Evolutionary conservation across 2,888 invertebrate species (phyloP), one percentile per base, ranked within the genome.

Genomic region (Drosophila flavopinicola): DNA sequence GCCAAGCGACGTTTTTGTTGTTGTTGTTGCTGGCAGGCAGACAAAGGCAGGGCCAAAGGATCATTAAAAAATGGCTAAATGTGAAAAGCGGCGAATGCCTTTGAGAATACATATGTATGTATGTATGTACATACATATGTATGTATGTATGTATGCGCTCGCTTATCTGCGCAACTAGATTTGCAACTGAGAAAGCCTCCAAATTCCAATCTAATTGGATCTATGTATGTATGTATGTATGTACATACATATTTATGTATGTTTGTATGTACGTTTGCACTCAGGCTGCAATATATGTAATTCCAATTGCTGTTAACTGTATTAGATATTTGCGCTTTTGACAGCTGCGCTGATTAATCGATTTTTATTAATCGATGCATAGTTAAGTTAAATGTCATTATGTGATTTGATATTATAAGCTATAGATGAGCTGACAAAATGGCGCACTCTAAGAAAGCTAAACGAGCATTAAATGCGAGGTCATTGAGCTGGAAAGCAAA

Each of bases 31-130:
- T 45, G 38, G 15, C 42, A 33, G 39, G 38, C 47, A 52, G 41
- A 63, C 56, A 67, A 73, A 73, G 52, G 56, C 67, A 48, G 61
- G 53, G 49, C 71, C 53, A 54, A 56, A 71, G 71, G 69, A 71
- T 74, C 68, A 68, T 68, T 71, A 73, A 70, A 65, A 41, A 66
- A 32, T 48, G 30, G 29, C 29, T 44, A 47, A 37, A 47, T 45
- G 54, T 45, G 23, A 10, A 32, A 10, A 29, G 42, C 20, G 20
- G n/a, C 27, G 29, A 53, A 47, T 37, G 20, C 27, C 66, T 65
- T 65, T 58, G 29, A 47, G 30, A 30, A 29, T 66, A 41, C 38
- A 32, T n/a, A n/a, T n/a, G n/a, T n/a, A n/a, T n/a, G n/a, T n/a
- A n/a, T n/a, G n/a, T n/a, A n/a, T n/a, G n/a, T n/a, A n/a, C n/a